Base-by-base conservation (phyloP, 2,797 vertebrate species). In the Tapirus indicus region DNA sequence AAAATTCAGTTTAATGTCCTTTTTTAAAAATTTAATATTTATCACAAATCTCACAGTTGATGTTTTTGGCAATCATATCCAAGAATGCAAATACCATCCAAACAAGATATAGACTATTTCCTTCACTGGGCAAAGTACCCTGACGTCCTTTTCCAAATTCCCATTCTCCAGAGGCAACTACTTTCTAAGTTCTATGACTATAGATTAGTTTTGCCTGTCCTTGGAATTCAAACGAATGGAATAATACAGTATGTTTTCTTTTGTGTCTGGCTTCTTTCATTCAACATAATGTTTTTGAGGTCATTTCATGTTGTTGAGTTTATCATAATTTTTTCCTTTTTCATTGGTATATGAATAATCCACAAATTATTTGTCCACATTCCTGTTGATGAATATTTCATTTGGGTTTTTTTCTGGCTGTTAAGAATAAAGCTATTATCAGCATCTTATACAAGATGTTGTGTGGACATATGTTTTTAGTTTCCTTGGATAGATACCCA, bases 361-460 rank as follows among this genome's bases (percentile, higher is more conserved):
- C 23, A 77, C 16, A 86, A 93, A 49, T 71, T 86, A 54, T 77
- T 44, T 75, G 52, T 49, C 7, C 20, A 35, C 20, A 12, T 49
- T 47, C 18, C 82, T 82, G 20, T n/a, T 49, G 68, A 75, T 75
- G 54, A 82, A 38, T 92, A 49, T 71, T 71, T 62, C 29, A 23
- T 82, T 79, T 49, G 47, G 71, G 75, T 91, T 64, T 29, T 79
- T 62, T 91, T 86, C 23, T 93, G 80, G 52, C n/a, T 83, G 41
- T 78, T 91, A 82, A 64, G 5, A 82, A 78, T 38, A 87, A 64
- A 12, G 44, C 56, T 54, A 88, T 83, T 77, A 32, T 35, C 66
- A 88, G 78, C n/a, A 82, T 47, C 47, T 91, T 87, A 38, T 52
- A 91, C 80, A 90, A 90, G 35, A 95, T 54, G 13, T 78, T 78